Percentiles rank a stretch among this genome's conserved stretches.
Conservation (phyloP, 2,888 invertebrate species). For the Ochlodes sylvanus region DNA sequence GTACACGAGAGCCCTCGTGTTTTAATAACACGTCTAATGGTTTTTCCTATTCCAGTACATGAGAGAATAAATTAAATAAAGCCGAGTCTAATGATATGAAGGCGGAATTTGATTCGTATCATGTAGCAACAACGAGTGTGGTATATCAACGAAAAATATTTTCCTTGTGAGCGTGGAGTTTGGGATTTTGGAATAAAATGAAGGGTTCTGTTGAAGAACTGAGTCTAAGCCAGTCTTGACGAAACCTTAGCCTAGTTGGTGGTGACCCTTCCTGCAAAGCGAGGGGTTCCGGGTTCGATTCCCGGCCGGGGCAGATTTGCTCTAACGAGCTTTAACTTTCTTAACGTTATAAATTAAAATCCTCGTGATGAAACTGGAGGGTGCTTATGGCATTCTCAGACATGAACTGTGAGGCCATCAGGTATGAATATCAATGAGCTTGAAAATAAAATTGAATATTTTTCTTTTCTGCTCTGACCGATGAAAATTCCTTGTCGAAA, state of each 20-base stretch:
- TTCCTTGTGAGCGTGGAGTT: no score
- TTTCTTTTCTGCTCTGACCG: slow-evolving; percentile 27
- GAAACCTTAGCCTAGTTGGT: no score
- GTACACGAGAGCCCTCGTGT: neutral
- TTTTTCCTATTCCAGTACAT: slow-evolving; percentile 14
- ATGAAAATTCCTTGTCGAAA: slow-evolving; percentile 28
- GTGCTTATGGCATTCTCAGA: slow-evolving; percentile 28
- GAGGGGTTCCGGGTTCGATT: no score
- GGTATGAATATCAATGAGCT: slow-evolving; percentile 44
- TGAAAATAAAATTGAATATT: slow-evolving; percentile 42
- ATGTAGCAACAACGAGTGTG: neutral
- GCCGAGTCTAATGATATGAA: slow-evolving; percentile 10
- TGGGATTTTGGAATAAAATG: no score
- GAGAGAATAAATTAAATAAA: slow-evolving; percentile 23
- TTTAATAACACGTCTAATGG: slow-evolving; percentile 6
- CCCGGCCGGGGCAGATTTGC: no score
- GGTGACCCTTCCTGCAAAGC: no score
- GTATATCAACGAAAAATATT: neutral
- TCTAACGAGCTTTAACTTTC: no score
- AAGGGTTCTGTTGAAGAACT: no score
- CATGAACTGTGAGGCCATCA: slow-evolving; percentile 25
- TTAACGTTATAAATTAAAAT: slow-evolving; percentile 33
- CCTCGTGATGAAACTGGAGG: slow-evolving; percentile 17
- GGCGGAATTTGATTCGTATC: slow-evolving; percentile 3
- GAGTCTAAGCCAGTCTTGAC: no score